Evolutionary conservation across 2,888 invertebrate genomes (phyloP), one percentile per base, ranked within the genome.

Genomic region (Gasteruption jaculator): DNA sequence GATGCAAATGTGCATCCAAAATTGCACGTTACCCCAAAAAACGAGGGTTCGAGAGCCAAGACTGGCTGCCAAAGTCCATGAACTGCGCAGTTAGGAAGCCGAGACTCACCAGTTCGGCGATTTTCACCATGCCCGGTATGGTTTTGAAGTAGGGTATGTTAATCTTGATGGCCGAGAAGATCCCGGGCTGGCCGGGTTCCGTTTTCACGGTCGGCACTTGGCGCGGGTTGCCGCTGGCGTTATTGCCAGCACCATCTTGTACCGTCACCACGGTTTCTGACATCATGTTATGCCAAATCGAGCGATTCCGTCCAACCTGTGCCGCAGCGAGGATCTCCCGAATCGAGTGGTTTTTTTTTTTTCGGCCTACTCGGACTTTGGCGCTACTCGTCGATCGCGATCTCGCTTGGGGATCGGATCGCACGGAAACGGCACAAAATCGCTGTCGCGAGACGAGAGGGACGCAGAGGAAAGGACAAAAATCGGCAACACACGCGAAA

Each of bases 251-350:
- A 74, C 82, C 73, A 68, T 82, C 82, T 67, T 85, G 84, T 71
- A 86, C 82, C 61, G 82, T 86, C 61, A 87, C 85, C 81, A 86
- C 86, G 63, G 86, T 86, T 78, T 87, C 87, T 70, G 86, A 84
- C 82, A 87, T 87, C 83, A 85, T 86, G 40, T 55, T 55, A 53
- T 36, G 49, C 27, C 47, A 41, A 32, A 43, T 22, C 34, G 12
- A 19, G 38, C 38, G 16, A 33, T 20, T n/a, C n/a, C n/a, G n/a
- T n/a, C n/a, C n/a, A n/a, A n/a, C n/a, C n/a, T n/a, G n/a, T n/a
- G n/a, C n/a, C n/a, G n/a, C n/a, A n/a, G n/a, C n/a, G n/a, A n/a
- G n/a, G n/a, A n/a, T n/a, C n/a, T n/a, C n/a, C n/a, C n/a, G n/a
- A n/a, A n/a, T n/a, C n/a, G n/a, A n/a, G n/a, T 38, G 32, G 29